These are phyloP conservation scores for Phalacrocorax aristotelis DNA, from an alignment of 2,113 vertebrate genomes.

Conservation along the genomic window DNA sequence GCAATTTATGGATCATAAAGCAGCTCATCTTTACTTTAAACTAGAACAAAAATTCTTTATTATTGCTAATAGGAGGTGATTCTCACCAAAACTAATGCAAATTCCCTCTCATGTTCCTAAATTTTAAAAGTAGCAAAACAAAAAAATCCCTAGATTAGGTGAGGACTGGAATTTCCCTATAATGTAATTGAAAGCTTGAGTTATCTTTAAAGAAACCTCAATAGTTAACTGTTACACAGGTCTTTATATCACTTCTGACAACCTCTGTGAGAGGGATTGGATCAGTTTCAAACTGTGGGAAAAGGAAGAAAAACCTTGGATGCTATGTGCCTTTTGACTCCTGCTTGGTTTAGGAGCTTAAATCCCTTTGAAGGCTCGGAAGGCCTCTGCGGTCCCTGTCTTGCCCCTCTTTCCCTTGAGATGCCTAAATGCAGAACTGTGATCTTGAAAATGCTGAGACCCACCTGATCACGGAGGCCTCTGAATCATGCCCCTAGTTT, in stretches of 20 bases:
- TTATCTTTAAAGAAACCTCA: neutral
- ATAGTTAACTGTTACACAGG: neutral
- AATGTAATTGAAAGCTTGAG: neutral
- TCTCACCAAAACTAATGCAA: neutral
- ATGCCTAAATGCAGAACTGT: neutral
- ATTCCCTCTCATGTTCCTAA: neutral
- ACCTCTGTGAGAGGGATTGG: neutral
- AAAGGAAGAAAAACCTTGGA: neutral
- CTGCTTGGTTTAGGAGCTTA: neutral
- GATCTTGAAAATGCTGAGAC: neutral
- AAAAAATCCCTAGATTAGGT: neutral
- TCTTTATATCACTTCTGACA: neutral
- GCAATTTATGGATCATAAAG: neutral
- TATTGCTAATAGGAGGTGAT: neutral
- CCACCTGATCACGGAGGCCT: accelerated
- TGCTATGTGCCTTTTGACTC: neutral
- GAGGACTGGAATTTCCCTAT: neutral
- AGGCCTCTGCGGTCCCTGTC: neutral
- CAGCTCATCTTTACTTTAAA: neutral
- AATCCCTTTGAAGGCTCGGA: neutral
- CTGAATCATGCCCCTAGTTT: neutral
- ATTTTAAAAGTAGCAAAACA: neutral
- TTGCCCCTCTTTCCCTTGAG: accelerated
- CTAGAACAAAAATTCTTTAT: neutral
- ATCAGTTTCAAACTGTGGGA: neutral